Conservation (phyloP, 2,888 invertebrate genomes). For the Pheosia gnoma region DNA sequence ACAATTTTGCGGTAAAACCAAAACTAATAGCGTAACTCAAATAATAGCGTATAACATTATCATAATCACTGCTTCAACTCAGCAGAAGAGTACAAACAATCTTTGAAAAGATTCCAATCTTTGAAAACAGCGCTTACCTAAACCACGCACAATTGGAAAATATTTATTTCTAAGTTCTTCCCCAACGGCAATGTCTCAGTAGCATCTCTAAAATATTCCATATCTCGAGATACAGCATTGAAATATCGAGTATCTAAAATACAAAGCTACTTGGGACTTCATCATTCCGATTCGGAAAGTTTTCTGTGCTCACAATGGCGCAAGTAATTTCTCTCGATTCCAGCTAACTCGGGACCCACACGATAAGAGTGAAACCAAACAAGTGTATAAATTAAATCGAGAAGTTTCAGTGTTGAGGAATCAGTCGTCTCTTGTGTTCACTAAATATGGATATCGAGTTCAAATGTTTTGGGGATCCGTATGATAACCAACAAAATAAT, state of each 20-base stretch:
- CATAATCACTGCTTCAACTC: no score
- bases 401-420: slow-evolving; percentile 70
- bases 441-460: slow-evolving; percentile 61
- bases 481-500: not conserved
- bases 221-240: slow-evolving; percentile 23
- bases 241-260: slow-evolving; percentile 43
- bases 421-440: slow-evolving; percentile 70
- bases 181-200: slow-evolving; percentile 7
- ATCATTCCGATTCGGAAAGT: slow-evolving; percentile 47
- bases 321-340: slow-evolving; percentile 44
- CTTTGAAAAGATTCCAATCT: no score
- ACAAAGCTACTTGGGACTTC: slow-evolving; percentile 46
- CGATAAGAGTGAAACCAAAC: slow-evolving; percentile 74
- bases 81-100: no score
- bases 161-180: slow-evolving; percentile 19
- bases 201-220: slow-evolving; percentile 9
- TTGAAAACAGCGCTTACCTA: no score
- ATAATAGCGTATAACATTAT: no score
- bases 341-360: slow-evolving; percentile 34
- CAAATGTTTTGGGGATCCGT: slow-evolving; percentile 41
- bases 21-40: no score
- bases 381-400: slow-evolving; percentile 79
- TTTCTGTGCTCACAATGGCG: slow-evolving; percentile 45
- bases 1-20: no score
- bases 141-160: slow-evolving; percentile 10